Evolutionary conservation across 2,113 vertebrate genomes (phyloP).

Genomic region (Capreolus pygargus): DNA sequence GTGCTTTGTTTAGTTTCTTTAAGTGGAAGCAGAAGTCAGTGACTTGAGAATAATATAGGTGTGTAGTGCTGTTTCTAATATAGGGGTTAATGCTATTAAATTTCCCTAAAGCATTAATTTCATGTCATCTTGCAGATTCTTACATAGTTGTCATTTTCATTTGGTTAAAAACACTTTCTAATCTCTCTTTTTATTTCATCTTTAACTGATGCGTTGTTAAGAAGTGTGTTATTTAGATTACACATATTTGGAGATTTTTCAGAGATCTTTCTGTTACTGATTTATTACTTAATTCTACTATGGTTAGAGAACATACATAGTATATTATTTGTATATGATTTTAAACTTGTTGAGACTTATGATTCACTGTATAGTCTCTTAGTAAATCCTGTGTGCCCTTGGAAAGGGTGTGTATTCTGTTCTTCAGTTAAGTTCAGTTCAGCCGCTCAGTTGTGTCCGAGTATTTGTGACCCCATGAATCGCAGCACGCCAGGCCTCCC

Average conservation of each 20-base stretch:
- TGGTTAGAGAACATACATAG: neutral
- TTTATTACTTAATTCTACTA: neutral
- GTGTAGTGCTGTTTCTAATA: neutral
- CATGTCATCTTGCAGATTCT: neutral
- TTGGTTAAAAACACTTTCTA: neutral
- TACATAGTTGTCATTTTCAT: neutral
- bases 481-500: no score
- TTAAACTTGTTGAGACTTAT: neutral
- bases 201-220: neutral
- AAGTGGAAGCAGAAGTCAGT: neutral
- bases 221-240: neutral
- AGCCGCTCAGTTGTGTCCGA: no score
- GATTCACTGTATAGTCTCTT: neutral
- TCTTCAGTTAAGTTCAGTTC: neutral
- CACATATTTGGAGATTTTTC: neutral
- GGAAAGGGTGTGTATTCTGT: neutral
- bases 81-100: neutral
- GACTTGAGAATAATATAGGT: neutral
- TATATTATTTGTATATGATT: neutral
- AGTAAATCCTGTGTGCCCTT: neutral
- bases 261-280: neutral
- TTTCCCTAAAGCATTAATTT: neutral
- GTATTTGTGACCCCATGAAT: no score
- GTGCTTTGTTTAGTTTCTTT: neutral
- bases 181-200: neutral